Evolutionary conservation across 1,140 invertebrate genomes (phyloP).

Genomic region (Drepana arcuata): DNA sequence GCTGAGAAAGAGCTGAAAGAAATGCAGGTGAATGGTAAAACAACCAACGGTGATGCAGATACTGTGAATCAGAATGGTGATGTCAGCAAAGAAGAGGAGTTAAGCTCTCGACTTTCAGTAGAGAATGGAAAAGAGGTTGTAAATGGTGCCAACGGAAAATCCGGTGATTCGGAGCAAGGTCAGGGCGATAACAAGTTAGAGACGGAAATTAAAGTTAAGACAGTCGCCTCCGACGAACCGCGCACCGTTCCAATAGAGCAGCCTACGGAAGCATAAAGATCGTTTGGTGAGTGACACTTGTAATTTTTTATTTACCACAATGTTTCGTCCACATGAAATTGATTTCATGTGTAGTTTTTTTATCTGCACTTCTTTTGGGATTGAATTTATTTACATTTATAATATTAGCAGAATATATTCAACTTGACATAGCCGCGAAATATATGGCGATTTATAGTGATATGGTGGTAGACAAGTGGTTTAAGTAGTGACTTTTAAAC

Average conservation of each 20-base stretch:
- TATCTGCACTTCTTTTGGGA: no score
- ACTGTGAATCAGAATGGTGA: slow-evolving; percentile 41
- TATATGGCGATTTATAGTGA: no score
- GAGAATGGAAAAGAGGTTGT: slow-evolving; percentile 45
- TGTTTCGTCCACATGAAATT: no score
- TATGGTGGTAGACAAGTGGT: no score
- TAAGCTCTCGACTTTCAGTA: slow-evolving; percentile 43
- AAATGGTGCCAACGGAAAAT: slow-evolving; percentile 45
- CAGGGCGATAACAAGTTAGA: slow-evolving; percentile 32
- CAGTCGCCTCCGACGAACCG: slow-evolving; percentile 41
- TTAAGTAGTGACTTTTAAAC: no score
- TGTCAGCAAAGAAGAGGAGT: slow-evolving; percentile 36
- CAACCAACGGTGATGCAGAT: slow-evolving; percentile 39
- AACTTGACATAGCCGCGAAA: no score
- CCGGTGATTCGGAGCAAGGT: slow-evolving; percentile 27
- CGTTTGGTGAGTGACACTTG: slow-evolving; percentile 36
- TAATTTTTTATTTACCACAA: no score
- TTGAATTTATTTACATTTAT: no score
- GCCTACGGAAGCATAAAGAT: slow-evolving; percentile 61
- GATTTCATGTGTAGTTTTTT: no score
- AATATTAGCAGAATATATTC: no score
- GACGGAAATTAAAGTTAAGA: slow-evolving; percentile 52
- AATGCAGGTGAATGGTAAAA: slow-evolving; percentile 41
- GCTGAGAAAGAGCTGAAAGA: slow-evolving; percentile 21
- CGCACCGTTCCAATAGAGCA: slow-evolving; percentile 54